These are phyloP conservation scores for Pomatostomus ruficeps DNA, from an alignment of 2,113 vertebrate species.

Conservation along the genomic window DNA sequence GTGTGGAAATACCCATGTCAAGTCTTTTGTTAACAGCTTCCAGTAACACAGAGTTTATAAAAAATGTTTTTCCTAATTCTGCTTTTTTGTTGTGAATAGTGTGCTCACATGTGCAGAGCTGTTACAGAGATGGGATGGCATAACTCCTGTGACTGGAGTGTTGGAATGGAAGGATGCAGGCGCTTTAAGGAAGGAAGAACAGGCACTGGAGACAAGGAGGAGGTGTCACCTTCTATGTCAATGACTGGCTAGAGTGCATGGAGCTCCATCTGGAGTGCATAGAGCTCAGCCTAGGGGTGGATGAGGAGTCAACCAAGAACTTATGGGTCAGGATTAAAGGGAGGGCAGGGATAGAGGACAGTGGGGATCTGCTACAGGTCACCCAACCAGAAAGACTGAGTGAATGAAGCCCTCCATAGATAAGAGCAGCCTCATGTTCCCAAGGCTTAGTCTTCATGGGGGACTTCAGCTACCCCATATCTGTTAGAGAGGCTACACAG, in stretches of 20 bases:
- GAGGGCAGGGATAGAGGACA: neutral
- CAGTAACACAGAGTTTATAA: neutral
- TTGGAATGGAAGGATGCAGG: neutral
- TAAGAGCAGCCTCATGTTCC: neutral
- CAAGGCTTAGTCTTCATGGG: neutral
- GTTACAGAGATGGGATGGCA: neutral
- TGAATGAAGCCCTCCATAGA: neutral
- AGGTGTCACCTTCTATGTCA: neutral
- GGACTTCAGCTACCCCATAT: neutral
- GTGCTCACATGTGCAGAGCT: fast-evolving
- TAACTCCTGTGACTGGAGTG: neutral
- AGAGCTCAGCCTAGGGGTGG: neutral
- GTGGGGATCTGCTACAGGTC: neutral
- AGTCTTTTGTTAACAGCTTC: neutral
- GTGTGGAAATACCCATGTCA: neutral
- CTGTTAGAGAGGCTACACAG: neutral
- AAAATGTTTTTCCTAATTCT: neutral
- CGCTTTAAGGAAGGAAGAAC: neutral
- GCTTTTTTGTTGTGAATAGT: neutral
- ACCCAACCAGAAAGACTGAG: neutral
- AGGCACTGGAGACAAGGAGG: neutral
- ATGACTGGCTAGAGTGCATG: fast-evolving
- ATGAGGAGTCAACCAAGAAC: neutral
- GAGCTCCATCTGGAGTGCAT: neutral
- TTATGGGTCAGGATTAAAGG: neutral